Percentiles rank a stretch among this genome's conserved stretches.
phyloP scores from a whole-genome alignment of 1,140 invertebrate species.

The Heliconius eleuchia region DNA sequence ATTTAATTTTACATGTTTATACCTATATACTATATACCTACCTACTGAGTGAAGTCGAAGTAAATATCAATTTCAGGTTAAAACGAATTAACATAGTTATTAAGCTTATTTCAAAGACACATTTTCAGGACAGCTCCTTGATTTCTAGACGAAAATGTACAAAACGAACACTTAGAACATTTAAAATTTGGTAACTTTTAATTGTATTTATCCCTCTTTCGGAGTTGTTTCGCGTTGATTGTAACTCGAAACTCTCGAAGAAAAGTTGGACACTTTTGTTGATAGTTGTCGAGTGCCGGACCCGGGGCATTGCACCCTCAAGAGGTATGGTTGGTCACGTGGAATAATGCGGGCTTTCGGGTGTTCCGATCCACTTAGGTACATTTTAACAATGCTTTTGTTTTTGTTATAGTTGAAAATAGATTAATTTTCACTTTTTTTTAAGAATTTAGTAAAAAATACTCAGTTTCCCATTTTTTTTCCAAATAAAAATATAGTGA shows the following conservation, averaged over 20 bases:
- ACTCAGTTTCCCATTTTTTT: not conserved
- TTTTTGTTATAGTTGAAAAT: not conserved
- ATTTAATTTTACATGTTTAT: too few relatives aligned
- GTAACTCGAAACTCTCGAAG: slow-evolving; percentile 26
- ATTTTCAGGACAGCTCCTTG: slow-evolving; percentile 1
- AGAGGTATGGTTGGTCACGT: slow-evolving; percentile 13
- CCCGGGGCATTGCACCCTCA: slow-evolving; percentile 15
- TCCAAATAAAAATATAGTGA: too few relatives aligned
- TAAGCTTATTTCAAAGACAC: slow-evolving; percentile 23
- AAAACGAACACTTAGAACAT: slow-evolving; percentile 28
- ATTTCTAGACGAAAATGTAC: slow-evolving; percentile 29
- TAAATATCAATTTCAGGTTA: not conserved
- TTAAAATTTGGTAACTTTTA: slow-evolving; percentile 39
- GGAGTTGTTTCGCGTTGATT: slow-evolving; percentile 35
- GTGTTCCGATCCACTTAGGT: slow-evolving; percentile 10
- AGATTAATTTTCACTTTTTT: not conserved
- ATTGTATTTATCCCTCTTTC: slow-evolving; percentile 37
- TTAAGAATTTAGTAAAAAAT: not conserved
- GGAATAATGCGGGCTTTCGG: slow-evolving; percentile 13
- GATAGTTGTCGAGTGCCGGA: slow-evolving; percentile 28
- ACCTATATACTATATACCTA: not conserved
- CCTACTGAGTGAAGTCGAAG: not conserved
- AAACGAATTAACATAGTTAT: slow-evolving; percentile 28
- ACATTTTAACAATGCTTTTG: not conserved
- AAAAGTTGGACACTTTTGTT: slow-evolving; percentile 29